phyloP scores from a whole-genome alignment of 2,888 invertebrate genomes.

The Neoscelio sp. region DNA sequence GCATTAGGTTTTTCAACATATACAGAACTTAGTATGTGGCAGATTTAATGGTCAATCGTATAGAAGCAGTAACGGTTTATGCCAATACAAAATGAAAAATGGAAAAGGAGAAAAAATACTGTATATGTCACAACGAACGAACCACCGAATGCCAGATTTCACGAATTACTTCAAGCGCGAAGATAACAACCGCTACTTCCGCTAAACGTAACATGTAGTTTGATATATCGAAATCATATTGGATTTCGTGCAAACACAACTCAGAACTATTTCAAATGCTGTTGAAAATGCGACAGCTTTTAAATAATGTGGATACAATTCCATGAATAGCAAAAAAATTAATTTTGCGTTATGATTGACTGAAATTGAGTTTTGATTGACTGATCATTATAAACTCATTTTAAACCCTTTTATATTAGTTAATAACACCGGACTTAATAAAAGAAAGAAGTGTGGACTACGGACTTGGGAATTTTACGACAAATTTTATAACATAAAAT shows the following conservation, averaged over 20 bases:
- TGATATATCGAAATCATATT: conserved; percentile 35
- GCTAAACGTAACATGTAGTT: conserved; percentile 20
- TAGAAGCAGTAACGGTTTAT: not conserved
- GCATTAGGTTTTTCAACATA: too few species aligned
- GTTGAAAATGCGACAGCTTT: not conserved
- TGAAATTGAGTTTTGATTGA: too few species aligned
- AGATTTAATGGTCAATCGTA: not conserved
- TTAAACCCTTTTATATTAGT: too few species aligned
- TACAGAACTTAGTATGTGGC: too few species aligned
- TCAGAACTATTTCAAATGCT: conserved; percentile 10
- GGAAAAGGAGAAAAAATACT: not conserved
- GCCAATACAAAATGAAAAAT: not conserved
- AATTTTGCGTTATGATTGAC: too few species aligned
- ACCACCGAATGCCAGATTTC: conserved; percentile 25
- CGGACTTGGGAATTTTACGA: not conserved
- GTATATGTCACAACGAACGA: not conserved
- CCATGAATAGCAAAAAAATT: too few species aligned
- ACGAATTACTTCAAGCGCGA: conserved; percentile 45
- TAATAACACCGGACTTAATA: too few species aligned
- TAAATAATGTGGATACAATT: too few species aligned
- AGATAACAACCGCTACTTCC: conserved; percentile 48
- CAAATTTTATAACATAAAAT: conserved; percentile 42
- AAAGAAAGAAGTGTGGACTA: too few species aligned
- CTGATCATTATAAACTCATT: too few species aligned
- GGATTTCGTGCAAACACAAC: conserved; percentile 6